Conservation (phyloP, 2,113 vertebrate genomes). For the Progne subis region DNA sequence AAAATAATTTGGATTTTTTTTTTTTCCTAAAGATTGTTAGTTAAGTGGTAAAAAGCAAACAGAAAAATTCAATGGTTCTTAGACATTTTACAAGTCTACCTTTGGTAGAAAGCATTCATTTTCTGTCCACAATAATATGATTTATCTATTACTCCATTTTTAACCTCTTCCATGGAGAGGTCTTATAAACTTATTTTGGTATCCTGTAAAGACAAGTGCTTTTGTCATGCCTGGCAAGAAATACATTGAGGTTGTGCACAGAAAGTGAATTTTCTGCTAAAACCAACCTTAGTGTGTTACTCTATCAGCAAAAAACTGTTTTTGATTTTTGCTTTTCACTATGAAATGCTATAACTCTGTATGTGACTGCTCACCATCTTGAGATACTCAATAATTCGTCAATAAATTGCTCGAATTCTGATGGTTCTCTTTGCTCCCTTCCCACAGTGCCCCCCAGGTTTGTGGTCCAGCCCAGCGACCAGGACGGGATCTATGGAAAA, state of each 20-base stretch:
- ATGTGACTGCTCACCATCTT: background rate
- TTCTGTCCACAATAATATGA: background rate
- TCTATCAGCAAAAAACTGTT: background rate
- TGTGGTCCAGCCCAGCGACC: conserved; percentile 95
- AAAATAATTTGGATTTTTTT: background rate
- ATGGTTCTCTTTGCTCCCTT: background rate
- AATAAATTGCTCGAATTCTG: background rate
- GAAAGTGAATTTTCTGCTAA: background rate
- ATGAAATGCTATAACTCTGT: background rate
- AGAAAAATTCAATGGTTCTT: background rate
- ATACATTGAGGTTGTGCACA: background rate
- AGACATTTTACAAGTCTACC: background rate
- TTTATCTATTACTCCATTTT: background rate
- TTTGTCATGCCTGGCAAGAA: background rate
- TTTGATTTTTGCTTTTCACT: background rate
- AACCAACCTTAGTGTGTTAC: background rate
- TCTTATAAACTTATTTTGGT: background rate
- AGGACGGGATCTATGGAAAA: conserved; percentile 97
- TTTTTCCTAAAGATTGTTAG: background rate
- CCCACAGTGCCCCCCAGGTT: conserved; percentile 93
- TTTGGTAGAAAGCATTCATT: background rate
- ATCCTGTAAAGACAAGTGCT: background rate
- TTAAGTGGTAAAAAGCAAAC: background rate
- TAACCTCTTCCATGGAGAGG: background rate
- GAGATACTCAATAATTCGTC: background rate